phyloP scores from a whole-genome alignment of 2,888 invertebrate genomes.

The Catonia carolina region DNA sequence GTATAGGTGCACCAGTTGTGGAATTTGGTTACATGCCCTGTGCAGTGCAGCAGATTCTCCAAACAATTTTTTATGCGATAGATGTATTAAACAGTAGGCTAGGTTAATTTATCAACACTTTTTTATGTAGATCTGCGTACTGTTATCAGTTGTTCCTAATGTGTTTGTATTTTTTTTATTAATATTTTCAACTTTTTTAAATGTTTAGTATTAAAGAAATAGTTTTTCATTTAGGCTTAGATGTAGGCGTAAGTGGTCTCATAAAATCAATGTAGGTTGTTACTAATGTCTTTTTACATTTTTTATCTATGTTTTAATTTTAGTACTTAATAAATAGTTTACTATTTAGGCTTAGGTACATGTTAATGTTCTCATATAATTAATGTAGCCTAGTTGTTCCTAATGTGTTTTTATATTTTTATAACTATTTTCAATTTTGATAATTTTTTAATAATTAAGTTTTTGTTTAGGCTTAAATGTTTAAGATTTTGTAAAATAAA shows the following conservation, averaged over 20 bases:
- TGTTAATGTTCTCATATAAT: too few species aligned
- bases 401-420: too few species aligned
- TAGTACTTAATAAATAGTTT: too few species aligned
- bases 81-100: neutral
- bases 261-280: too few species aligned
- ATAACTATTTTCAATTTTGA: too few species aligned
- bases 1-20: slow-evolving; percentile 9
- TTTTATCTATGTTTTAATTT: too few species aligned
- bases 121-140: neutral
- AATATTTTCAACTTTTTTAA: neutral
- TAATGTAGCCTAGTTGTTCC: too few species aligned
- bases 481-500: neutral
- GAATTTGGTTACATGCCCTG: slow-evolving; percentile 9
- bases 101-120: neutral
- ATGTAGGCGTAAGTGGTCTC: too few species aligned
- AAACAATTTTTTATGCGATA: neutral
- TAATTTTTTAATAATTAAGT: neutral
- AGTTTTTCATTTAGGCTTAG: too few species aligned
- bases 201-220: neutral
- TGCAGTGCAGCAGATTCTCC: slow-evolving; percentile 8
- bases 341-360: too few species aligned
- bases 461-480: neutral
- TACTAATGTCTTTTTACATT: too few species aligned
- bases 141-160: neutral
- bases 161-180: neutral